These are phyloP conservation scores for Zaprionus davidi DNA, from an alignment of 1,140 invertebrate species.

Conservation along the genomic window DNA sequence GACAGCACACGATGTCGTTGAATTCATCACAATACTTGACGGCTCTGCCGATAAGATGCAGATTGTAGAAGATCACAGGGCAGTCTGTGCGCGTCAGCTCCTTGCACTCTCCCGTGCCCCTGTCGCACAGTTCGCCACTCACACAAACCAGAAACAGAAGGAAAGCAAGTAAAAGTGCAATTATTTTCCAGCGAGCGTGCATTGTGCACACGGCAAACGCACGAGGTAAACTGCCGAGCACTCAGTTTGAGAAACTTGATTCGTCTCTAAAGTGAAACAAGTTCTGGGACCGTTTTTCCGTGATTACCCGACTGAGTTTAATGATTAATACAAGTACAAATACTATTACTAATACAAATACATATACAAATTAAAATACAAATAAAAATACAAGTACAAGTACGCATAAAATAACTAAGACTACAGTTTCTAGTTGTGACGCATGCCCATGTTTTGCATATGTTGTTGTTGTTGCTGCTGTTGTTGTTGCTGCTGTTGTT, in stretches of 20 bases:
- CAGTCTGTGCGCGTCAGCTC: constrained; percentile 49
- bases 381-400: constrained; percentile 14
- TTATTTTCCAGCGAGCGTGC: constrained; percentile 6
- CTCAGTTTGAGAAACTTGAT: constrained; percentile 17
- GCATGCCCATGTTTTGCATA: constrained; percentile 69
- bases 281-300: constrained; percentile 12
- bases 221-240: constrained; percentile 2
- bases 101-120: constrained; percentile 64
- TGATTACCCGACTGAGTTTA: constrained; percentile 14
- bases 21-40: constrained; percentile 69
- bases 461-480: constrained; percentile 66
- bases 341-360: constrained; percentile 24
- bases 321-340: constrained; percentile 14
- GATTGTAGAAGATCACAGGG: constrained; percentile 61
- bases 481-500: constrained; percentile 69
- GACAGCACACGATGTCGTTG: constrained; percentile 73
- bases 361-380: constrained; percentile 15
- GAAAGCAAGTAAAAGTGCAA: constrained; percentile 16
- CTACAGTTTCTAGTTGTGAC: constrained; percentile 57
- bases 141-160: background rate
- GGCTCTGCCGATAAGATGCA: constrained; percentile 50
- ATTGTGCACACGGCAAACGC: constrained; percentile 24
- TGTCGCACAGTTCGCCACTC: constrained; percentile 55
- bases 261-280: constrained; percentile 3
- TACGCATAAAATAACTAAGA: background rate